These are phyloP conservation scores for Dallia pectoralis DNA, from an alignment of 2,797 vertebrate species.

Conservation along the genomic window DNA sequence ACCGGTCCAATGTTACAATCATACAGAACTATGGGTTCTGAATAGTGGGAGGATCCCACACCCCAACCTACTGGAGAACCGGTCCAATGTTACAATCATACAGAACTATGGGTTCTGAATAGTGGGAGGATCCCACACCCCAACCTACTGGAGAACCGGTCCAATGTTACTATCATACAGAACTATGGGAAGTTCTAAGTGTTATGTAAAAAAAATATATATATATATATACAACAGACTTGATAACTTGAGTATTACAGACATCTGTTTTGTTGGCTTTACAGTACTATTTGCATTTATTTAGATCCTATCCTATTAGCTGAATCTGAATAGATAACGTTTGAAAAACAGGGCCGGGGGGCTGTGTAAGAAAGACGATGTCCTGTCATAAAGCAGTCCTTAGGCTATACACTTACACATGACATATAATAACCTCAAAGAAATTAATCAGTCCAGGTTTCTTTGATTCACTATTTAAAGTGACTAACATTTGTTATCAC, in stretches of 20 bases:
- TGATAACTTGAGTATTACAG: no score
- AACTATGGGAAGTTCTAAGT: no score
- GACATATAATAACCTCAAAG: not conserved
- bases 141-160: not conserved
- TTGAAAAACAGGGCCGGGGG: not conserved
- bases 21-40: slow-evolving; percentile 64
- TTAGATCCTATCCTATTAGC: not conserved
- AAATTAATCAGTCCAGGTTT: not conserved
- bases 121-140: not conserved
- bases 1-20: not conserved
- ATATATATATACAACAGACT: no score
- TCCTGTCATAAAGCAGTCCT: not conserved
- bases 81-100: not conserved
- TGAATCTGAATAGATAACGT: not conserved
- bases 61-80: slow-evolving; percentile 75
- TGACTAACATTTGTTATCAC: slow-evolving; percentile 37
- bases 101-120: no score
- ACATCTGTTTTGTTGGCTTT: no score
- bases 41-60: slow-evolving; percentile 78
- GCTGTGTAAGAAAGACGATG: no score
- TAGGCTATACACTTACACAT: not conserved
- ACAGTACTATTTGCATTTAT: not conserved
- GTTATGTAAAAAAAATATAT: no score
- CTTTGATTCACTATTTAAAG: slow-evolving; percentile 36
- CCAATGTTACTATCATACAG: no score